These are phyloP conservation scores for Sebastes cheni DNA, from an alignment of 2,797 vertebrate species.

Conservation along the genomic window DNA sequence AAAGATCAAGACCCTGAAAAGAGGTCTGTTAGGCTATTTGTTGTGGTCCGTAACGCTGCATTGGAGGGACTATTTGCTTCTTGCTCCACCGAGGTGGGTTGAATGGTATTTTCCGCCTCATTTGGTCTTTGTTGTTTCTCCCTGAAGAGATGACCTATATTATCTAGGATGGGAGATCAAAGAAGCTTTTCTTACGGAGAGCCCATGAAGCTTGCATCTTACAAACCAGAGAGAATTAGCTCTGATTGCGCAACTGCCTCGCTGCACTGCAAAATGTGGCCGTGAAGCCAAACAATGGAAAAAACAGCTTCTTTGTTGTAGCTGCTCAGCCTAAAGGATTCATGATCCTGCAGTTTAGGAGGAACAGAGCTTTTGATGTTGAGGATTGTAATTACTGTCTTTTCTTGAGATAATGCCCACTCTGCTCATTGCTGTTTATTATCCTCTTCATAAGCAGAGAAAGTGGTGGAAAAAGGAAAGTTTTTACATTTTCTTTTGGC, in stretches of 20 bases:
- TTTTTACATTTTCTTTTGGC: constrained; percentile 7
- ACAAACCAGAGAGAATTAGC: constrained; percentile 48
- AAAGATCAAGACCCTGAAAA: constrained; percentile 57
- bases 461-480: not conserved
- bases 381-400: constrained; percentile 34
- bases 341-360: constrained; percentile 60
- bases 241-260: constrained; percentile 56
- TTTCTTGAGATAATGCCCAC: constrained; percentile 39
- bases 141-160: constrained; percentile 83
- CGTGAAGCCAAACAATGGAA: constrained; percentile 43
- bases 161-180: constrained; percentile 79
- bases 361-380: constrained; percentile 48
- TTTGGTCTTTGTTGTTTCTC: constrained; percentile 78
- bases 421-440: constrained; percentile 23
- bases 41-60: constrained; percentile 13
- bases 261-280: constrained; percentile 53
- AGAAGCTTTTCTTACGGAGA: constrained; percentile 66
- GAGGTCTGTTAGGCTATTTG: constrained; percentile 2
- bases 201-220: constrained; percentile 64
- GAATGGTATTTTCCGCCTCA: constrained; percentile 68
- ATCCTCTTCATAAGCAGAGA: constrained; percentile 24
- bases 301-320: constrained; percentile 55
- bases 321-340: constrained; percentile 55
- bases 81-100: constrained; percentile 62
- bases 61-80: constrained; percentile 52